A percentile compares a stretch with the other conserved stretches of the same genome.
These are phyloP conservation scores for Arctia plantaginis DNA, from an alignment of 2,888 invertebrate genomes.

Conservation along the genomic window DNA sequence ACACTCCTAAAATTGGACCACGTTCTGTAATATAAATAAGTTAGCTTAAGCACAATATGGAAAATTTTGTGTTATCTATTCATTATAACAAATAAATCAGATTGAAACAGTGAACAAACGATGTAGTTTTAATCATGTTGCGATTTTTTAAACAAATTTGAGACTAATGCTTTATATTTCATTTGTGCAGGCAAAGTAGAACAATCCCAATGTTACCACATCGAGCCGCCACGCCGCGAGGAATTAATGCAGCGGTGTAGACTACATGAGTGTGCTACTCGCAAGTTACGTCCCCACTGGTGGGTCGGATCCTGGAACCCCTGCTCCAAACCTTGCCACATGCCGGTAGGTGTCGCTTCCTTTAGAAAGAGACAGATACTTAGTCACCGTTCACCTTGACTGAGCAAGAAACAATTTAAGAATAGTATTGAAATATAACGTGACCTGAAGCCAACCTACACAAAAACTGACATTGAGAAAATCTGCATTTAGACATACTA, in stretches of 20 bases:
- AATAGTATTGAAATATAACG: neutral
- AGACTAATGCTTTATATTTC: neutral
- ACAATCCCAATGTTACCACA: conserved; percentile 86
- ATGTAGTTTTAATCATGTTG: no score
- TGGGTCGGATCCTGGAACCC: conserved; percentile 95
- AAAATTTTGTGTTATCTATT: no score
- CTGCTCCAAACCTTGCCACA: conserved; percentile 84
- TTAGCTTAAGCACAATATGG: no score
- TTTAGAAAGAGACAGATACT: neutral
- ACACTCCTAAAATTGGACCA: no score
- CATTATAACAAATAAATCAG: no score
- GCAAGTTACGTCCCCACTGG: conserved; percentile 91
- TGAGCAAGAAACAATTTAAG: neutral
- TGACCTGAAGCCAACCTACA: neutral
- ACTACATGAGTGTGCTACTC: conserved; percentile 84
- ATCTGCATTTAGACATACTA: neutral
- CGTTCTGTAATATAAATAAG: no score
- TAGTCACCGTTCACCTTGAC: neutral
- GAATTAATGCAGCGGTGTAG: conserved; percentile 89
- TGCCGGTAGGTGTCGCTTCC: conserved; percentile 67
- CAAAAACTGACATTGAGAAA: neutral
- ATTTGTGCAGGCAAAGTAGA: conserved; percentile 84
- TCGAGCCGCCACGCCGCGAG: conserved; percentile 84
- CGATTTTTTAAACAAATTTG: no score
- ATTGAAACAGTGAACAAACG: no score